Base-by-base conservation (phyloP, 2,888 invertebrate genomes). In the Margaritifera margaritifera region DNA sequence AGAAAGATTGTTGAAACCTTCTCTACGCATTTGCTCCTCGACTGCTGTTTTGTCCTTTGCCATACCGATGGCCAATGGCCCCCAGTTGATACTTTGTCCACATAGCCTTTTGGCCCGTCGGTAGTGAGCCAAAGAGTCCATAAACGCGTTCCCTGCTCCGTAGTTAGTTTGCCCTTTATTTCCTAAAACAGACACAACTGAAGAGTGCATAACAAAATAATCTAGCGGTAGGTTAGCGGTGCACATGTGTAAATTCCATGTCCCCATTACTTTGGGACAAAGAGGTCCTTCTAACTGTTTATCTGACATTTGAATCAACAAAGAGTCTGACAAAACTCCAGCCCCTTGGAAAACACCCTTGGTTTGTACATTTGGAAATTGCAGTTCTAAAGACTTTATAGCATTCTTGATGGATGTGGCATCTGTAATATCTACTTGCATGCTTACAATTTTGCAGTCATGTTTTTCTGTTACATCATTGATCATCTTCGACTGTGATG, bases 41-140 rank as follows among this genome's bases (percentile, higher is more conserved):
- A 68, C 65, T 27, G 71, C 74, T 8, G 68, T 58, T 22, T 71
- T 59, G 11, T 63, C 50, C 22, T 61, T 55, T 5, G 71, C 75
- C 78, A 84, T 79, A 11, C 83, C 83, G 18, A 83, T 62, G 51
- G 70, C 72, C 5, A 84, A 71, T 8, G 81, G 75, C 15, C 83
- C 83, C 85, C 84, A 85, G 62, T 84, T 83, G 22, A 85, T 82
- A 24, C 71, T 71, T 64, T 82, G 81, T 1, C 73, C 84, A 4
- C 77, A n/a, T 1, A 81, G 65, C 2, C 77, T 78, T 6, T 63
- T 50, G 4, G 62, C 24, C 22, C 78, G 69, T 20, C 85, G 69
- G 65, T 78, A 81, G 59, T 76, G 68, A 19, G 81, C 80, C 20
- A 85, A 62, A 0, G 80, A 66, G 64, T 85, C 85, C 66, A 81